Evolutionary conservation across 2,797 vertebrate species (phyloP).

Genomic region (Sebastolobus altivelis): DNA sequence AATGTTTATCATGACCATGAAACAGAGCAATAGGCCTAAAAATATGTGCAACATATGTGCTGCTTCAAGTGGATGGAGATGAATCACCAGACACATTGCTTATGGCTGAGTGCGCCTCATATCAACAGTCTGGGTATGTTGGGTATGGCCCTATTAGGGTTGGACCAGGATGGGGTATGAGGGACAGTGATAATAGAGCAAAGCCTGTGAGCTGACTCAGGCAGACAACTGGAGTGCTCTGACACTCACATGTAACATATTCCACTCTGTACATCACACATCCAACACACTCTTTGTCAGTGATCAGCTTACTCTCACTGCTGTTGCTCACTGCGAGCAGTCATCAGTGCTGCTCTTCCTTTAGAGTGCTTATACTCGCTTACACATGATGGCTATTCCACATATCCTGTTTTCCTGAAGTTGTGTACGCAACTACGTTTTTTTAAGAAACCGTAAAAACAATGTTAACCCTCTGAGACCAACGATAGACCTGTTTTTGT

Average conservation of each 20-base stretch:
- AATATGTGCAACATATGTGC: constrained; percentile 27
- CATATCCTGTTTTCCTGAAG: neutral
- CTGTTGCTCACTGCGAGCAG: neutral
- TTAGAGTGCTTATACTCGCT: too few species aligned
- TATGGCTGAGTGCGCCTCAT: constrained; percentile 35
- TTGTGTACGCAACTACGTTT: too few species aligned
- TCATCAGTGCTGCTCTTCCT: neutral
- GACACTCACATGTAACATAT: neutral
- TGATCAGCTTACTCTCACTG: neutral
- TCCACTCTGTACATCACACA: neutral
- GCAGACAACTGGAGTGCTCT: constrained; percentile 23
- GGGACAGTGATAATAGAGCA: constrained; percentile 7
- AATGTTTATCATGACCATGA: constrained; percentile 45
- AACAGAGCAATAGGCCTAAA: constrained; percentile 27
- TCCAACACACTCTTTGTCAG: neutral
- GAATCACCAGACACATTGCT: constrained; percentile 41
- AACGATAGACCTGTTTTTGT: too few species aligned
- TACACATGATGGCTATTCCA: neutral
- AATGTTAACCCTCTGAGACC: too few species aligned
- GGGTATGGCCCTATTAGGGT: constrained; percentile 39
- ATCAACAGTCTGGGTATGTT: constrained; percentile 54
- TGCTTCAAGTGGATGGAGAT: constrained; percentile 46
- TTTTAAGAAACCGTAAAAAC: too few species aligned
- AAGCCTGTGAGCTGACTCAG: constrained; percentile 4
- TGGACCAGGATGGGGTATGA: neutral